A percentile compares a stretch with the other conserved stretches of the same genome.
Evolutionary conservation across 2,888 invertebrate genomes (phyloP).

Genomic region (Helicoverpa assulta): DNA sequence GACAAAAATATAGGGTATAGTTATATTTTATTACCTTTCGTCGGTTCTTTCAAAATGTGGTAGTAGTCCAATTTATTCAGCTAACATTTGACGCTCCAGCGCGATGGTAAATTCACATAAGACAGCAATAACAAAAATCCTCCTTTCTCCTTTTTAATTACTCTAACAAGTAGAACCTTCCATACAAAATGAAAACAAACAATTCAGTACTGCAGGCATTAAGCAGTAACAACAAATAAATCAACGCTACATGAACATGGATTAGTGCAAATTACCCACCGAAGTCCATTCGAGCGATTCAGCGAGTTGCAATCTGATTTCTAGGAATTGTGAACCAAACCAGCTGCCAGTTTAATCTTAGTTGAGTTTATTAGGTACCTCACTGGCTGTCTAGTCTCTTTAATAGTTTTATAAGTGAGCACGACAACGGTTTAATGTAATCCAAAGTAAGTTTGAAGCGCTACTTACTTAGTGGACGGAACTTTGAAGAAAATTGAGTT

Average conservation of each 20-base stretch:
- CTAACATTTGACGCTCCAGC: too few relatives aligned
- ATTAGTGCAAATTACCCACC: constrained; percentile 41
- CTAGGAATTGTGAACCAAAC: constrained; percentile 36
- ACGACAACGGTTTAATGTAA: neutral
- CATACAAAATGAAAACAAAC: neutral
- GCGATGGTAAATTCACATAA: too few relatives aligned
- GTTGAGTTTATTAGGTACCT: constrained; percentile 19
- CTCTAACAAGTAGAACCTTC: too few relatives aligned
- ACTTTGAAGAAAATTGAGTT: too few relatives aligned
- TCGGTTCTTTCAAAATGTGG: too few relatives aligned
- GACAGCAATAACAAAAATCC: too few relatives aligned
- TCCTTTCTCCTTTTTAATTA: too few relatives aligned
- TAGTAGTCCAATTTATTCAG: too few relatives aligned
- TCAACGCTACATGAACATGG: constrained; percentile 21
- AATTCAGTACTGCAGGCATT: constrained; percentile 12
- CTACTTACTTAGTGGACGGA: too few relatives aligned
- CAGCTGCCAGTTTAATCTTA: constrained; percentile 24
- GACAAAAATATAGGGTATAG: neutral
- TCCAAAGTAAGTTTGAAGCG: neutral
- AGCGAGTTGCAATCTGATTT: constrained; percentile 34
- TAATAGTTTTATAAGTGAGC: neutral
- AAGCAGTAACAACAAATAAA: constrained; percentile 35
- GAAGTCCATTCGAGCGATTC: constrained; percentile 35
- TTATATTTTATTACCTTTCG: too few relatives aligned
- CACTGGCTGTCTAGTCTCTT: constrained; percentile 8